A percentile compares a stretch with the other conserved stretches of the same genome.
Evolutionary conservation across 1,140 invertebrate genomes (phyloP).

Genomic region (Drosophila sturtevanti): DNA sequence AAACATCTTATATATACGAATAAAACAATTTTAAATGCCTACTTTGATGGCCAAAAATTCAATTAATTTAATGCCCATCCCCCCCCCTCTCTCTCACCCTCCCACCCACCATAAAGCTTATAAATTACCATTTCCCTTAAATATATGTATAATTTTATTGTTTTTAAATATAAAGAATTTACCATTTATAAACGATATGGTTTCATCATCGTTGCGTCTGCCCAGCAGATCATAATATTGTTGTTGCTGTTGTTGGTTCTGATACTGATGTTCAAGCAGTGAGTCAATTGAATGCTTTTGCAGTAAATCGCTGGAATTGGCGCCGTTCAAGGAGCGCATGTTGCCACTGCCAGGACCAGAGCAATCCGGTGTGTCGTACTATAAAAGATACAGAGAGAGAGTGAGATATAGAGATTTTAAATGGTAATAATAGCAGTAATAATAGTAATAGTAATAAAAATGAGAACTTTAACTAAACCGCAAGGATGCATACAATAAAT

Average conservation of each 20-base stretch:
- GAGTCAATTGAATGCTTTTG: constrained; percentile 84
- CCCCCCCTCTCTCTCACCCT: too few relatives aligned
- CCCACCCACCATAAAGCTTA: too few relatives aligned
- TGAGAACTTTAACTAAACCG: constrained; percentile 30
- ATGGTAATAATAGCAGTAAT: constrained; percentile 49
- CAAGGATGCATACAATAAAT: neutral
- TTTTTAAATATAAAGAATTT: constrained; percentile 8
- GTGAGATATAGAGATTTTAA: constrained; percentile 22
- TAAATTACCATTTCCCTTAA: too few relatives aligned
- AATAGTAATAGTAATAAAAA: constrained; percentile 33
- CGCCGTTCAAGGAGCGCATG: constrained; percentile 66
- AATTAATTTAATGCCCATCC: too few relatives aligned
- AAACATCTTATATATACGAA: neutral
- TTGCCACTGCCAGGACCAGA: constrained; percentile 42
- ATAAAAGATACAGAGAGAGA: constrained; percentile 19
- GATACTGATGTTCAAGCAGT: constrained; percentile 80
- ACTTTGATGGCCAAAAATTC: neutral
- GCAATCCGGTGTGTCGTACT: constrained; percentile 73
- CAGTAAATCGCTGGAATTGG: constrained; percentile 80
- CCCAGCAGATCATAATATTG: constrained; percentile 46
- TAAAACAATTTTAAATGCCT: neutral
- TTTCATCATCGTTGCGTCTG: constrained; percentile 58
- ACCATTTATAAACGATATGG: constrained; percentile 77
- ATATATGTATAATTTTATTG: neutral
- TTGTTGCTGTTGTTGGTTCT: constrained; percentile 28